A percentile compares a stretch with the other conserved stretches of the same genome.
phyloP scores from a whole-genome alignment of 2,888 invertebrate genomes.

The Drosophila stalkeri region DNA sequence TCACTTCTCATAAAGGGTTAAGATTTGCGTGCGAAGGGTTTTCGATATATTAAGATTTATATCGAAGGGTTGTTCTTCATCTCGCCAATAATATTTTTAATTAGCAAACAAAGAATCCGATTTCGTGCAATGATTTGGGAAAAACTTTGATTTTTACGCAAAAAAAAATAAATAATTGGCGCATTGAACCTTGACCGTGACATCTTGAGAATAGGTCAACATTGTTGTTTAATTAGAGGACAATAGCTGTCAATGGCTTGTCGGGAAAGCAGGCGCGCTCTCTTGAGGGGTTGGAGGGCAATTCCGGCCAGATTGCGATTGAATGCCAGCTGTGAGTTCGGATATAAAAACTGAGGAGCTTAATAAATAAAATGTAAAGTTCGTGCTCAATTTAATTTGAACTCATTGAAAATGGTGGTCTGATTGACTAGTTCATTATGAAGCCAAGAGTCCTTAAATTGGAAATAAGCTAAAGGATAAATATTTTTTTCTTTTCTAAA shows the following conservation, averaged over 20 bases:
- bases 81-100: constrained; percentile 60
- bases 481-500: too few species aligned
- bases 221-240: constrained; percentile 76
- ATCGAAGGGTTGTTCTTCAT: constrained; percentile 36
- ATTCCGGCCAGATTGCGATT: constrained; percentile 16
- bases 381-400: neutral
- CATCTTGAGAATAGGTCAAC: constrained; percentile 72
- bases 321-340: constrained; percentile 63
- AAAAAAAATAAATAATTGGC: constrained; percentile 41
- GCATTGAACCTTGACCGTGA: constrained; percentile 66
- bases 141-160: constrained; percentile 26
- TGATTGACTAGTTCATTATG: too few species aligned
- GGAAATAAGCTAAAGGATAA: too few species aligned
- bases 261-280: constrained; percentile 10
- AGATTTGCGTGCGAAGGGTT: constrained; percentile 29
- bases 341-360: neutral
- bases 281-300: constrained; percentile 13
- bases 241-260: constrained; percentile 76
- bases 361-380: too few species aligned
- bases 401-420: neutral
- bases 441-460: too few species aligned
- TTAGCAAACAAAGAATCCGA: constrained; percentile 66
- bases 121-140: constrained; percentile 39
- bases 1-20: constrained; percentile 14
- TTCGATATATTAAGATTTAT: constrained; percentile 41